Evolutionary conservation across 2,113 vertebrate species (phyloP).

Genomic region (Osmerus eperlanus): DNA sequence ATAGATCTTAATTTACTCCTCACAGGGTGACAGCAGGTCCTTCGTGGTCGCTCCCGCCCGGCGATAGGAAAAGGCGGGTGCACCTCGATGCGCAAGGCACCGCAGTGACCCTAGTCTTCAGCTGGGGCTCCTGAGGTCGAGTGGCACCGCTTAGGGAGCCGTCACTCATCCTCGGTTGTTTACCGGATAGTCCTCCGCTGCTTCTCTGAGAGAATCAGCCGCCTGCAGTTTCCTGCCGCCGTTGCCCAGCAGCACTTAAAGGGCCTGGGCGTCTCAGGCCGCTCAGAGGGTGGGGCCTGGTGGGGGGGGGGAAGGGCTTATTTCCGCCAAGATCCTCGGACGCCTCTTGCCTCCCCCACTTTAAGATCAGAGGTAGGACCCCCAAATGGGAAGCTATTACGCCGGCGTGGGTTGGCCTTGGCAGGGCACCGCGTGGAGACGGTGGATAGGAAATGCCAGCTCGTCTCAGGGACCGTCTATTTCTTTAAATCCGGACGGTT

Average conservation of each 20-base stretch:
- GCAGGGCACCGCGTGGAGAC: conserved; percentile 42
- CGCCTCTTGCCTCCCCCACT: conserved; percentile 22
- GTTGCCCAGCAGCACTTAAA: conserved; percentile 22
- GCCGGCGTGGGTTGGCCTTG: conserved; percentile 36
- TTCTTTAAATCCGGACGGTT: conserved; percentile 54
- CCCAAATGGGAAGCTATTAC: conserved; percentile 54
- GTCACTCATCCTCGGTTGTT: conserved; percentile 37
- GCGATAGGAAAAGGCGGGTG: too few species aligned
- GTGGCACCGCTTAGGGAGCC: conserved; percentile 23
- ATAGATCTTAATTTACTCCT: conserved; percentile 17
- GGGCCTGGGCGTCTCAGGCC: conserved; percentile 24
- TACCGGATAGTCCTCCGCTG: conserved; percentile 12
- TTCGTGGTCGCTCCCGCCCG: not conserved
- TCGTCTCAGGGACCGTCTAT: conserved; percentile 16
- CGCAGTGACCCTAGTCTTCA: too few species aligned
- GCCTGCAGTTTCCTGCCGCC: conserved; percentile 25
- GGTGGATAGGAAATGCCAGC: conserved; percentile 46
- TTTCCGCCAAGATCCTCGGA: conserved; percentile 35
- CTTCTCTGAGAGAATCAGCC: conserved; percentile 36
- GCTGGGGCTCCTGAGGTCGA: not conserved
- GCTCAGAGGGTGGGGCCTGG: conserved; percentile 21
- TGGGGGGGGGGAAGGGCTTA: conserved; percentile 36
- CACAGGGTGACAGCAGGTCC: not conserved
- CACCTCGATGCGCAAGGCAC: too few species aligned
- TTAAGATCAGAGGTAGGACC: conserved; percentile 53